A percentile compares a stretch with the other conserved stretches of the same genome.
These are phyloP conservation scores for Leptobrachium leishanense DNA, from an alignment of 2,113 vertebrate genomes.

Conservation along the genomic window DNA sequence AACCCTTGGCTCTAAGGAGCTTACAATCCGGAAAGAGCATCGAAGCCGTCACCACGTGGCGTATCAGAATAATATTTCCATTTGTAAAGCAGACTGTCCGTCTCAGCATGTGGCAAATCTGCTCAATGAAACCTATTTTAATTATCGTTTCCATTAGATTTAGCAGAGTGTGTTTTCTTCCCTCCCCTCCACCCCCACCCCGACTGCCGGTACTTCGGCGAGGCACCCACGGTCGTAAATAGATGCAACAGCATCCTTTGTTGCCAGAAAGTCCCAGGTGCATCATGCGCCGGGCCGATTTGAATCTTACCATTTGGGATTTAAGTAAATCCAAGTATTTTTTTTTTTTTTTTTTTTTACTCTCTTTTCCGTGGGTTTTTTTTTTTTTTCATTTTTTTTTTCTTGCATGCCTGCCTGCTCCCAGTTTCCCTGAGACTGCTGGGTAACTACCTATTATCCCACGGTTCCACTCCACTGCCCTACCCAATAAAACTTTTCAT, in stretches of 20 bases:
- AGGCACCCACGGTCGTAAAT: constrained; percentile 51
- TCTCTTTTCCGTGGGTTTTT: no score
- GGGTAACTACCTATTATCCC: constrained; percentile 99
- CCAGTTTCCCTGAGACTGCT: constrained; percentile 95
- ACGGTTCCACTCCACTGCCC: constrained; percentile 98
- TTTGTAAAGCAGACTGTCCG: constrained; percentile 26
- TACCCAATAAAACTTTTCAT: constrained; percentile 99
- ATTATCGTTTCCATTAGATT: constrained; percentile 52
- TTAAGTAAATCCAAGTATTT: constrained; percentile 96
- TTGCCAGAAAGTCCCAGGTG: constrained; percentile 65
- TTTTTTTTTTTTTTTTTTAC: constrained; percentile 53
- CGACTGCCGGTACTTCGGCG: background rate
- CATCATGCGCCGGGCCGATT: constrained; percentile 69
- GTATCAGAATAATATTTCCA: constrained; percentile 19
- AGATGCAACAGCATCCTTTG: constrained; percentile 61
- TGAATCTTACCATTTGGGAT: constrained; percentile 80
- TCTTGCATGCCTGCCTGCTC: constrained; percentile 95
- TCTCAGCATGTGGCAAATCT: constrained; percentile 41
- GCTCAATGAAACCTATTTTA: constrained; percentile 42
- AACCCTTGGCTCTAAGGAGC: constrained; percentile 34
- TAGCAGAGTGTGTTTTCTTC: constrained; percentile 60
- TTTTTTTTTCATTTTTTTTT: no score
- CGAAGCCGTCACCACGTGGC: constrained; percentile 9
- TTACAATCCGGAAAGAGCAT: constrained; percentile 34
- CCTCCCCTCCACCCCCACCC: constrained; percentile 5